phyloP scores from a whole-genome alignment of 2,797 vertebrate species.

The Danio choprae region DNA sequence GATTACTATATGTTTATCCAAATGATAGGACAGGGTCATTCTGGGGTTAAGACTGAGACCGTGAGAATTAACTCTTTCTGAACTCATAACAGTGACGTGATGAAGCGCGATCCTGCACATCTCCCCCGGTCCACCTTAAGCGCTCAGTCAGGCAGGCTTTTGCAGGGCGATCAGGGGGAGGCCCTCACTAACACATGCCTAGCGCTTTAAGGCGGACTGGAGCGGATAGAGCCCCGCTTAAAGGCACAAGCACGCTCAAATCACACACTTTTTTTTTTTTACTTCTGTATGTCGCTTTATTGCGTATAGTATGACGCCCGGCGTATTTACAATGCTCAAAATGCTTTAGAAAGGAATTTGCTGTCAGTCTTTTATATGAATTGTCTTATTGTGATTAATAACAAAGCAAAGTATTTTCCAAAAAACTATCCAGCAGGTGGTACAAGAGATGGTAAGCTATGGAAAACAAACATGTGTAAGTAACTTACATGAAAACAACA shows the following conservation, averaged over 20 bases:
- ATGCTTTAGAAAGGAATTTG: background rate
- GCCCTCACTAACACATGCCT: conserved; percentile 81
- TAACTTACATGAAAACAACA: background rate
- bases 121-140: conserved; percentile 83
- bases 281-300: background rate
- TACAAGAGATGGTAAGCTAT: background rate
- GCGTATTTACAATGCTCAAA: background rate
- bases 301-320: background rate
- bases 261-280: background rate
- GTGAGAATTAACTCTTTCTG: conserved; percentile 81
- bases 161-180: conserved; percentile 79
- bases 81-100: conserved; percentile 53
- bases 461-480: background rate
- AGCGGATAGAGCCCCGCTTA: conserved; percentile 76
- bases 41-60: conserved; percentile 64
- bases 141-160: conserved; percentile 76
- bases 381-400: background rate
- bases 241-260: conserved; percentile 73
- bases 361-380: background rate
- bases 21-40: conserved; percentile 53
- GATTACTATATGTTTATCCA: background rate
- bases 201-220: conserved; percentile 87
- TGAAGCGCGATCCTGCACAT: conserved; percentile 63
- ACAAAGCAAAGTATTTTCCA: background rate
- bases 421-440: background rate